Evolutionary conservation across 2,797 vertebrate species (phyloP).

Genomic region (Psittacula echo): DNA sequence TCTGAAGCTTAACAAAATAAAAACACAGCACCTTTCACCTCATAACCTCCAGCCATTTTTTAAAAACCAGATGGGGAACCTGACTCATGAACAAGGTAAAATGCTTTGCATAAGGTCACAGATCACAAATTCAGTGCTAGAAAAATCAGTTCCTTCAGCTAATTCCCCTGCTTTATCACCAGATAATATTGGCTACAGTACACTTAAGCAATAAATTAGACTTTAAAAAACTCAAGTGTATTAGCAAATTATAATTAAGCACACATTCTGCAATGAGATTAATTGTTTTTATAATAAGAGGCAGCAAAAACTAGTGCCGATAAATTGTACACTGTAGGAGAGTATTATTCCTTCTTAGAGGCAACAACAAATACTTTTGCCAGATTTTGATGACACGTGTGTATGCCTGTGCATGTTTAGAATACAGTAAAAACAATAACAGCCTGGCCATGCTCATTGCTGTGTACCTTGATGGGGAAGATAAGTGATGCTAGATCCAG

Average conservation of each 20-base stretch:
- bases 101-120: not conserved
- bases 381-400: slow-evolving; percentile 48
- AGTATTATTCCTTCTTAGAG: slow-evolving; percentile 34
- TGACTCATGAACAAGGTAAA: slow-evolving; percentile 47
- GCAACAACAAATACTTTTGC: slow-evolving; percentile 34
- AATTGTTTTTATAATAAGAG: slow-evolving; percentile 43
- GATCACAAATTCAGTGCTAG: slow-evolving; percentile 22
- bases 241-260: slow-evolving; percentile 56
- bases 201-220: slow-evolving; percentile 47
- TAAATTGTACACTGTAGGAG: slow-evolving; percentile 23
- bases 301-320: slow-evolving; percentile 34
- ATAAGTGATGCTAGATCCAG: slow-evolving; percentile 37
- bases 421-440: slow-evolving; percentile 48
- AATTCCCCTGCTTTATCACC: slow-evolving; percentile 42
- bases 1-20: slow-evolving; percentile 1
- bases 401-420: not conserved
- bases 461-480: slow-evolving; percentile 39
- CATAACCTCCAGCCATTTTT: not conserved
- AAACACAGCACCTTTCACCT: slow-evolving; percentile 6
- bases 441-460: not conserved
- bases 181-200: slow-evolving; percentile 12
- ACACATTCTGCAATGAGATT: slow-evolving; percentile 27
- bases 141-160: slow-evolving; percentile 32
- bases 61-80: not conserved
- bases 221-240: slow-evolving; percentile 45